Percentiles rank a stretch among this genome's conserved stretches.
These are phyloP conservation scores for Pocillopora grandis DNA, from an alignment of 92 coral and sea anemone genomes.

Conservation along the genomic window DNA sequence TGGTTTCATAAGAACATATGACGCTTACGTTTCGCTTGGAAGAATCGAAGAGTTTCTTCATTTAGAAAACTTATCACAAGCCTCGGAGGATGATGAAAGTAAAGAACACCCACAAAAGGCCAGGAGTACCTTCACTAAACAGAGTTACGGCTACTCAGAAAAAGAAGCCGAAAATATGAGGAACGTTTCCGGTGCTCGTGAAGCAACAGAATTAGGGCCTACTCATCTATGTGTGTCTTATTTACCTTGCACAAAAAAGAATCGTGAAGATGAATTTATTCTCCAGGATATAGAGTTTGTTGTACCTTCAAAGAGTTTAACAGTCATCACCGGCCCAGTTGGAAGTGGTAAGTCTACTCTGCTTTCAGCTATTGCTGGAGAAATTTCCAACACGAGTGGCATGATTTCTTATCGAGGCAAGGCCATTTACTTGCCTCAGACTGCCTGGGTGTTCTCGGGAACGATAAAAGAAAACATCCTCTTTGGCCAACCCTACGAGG, in stretches of 20 bases:
- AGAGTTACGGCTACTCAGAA: not conserved
- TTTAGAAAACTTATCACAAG: no score
- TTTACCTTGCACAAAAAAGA: not conserved
- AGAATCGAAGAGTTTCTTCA: no score
- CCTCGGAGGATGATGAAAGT: no score
- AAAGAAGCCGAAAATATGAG: not conserved
- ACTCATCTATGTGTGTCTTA: not conserved
- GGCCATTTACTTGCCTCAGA: constrained; percentile 1
- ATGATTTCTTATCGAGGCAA: not conserved
- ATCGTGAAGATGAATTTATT: not conserved
- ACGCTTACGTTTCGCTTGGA: no score
- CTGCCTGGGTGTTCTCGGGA: constrained; percentile 18
- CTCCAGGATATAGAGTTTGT: not conserved
- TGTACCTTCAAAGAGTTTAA: no score
- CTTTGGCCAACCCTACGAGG: constrained; percentile 11
- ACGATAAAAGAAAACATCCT: constrained; percentile 22
- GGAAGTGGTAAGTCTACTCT: no score
- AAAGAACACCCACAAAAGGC: not conserved
- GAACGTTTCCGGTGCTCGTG: not conserved
- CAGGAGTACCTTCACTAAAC: not conserved
- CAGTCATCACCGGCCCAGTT: no score
- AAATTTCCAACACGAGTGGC: no score
- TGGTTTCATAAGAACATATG: no score
- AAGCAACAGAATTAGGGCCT: not conserved
- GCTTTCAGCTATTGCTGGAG: no score